phyloP scores from a whole-genome alignment of 2,113 vertebrate genomes.

The Calyptomena viridis region DNA sequence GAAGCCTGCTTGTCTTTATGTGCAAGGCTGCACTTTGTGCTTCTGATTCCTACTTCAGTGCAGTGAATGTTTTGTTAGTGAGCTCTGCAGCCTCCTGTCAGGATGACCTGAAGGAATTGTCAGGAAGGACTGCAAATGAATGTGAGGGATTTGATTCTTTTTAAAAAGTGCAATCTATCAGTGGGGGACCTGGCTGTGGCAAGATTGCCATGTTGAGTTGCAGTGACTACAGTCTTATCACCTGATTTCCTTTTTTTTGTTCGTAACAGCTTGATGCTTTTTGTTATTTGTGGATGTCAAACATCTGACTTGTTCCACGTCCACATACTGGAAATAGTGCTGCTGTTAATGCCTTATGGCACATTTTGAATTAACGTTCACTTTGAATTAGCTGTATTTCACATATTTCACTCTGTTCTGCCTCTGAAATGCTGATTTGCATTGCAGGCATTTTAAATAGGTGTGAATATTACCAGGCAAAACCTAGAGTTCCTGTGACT shows the following conservation, averaged over 20 bases:
- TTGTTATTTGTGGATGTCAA: background rate
- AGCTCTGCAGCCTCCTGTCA: background rate
- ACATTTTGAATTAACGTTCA: background rate
- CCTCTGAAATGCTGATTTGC: background rate
- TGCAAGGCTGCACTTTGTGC: background rate
- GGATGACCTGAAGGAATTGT: background rate
- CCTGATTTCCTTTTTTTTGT: background rate
- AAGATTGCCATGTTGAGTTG: background rate
- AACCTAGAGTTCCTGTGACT: background rate
- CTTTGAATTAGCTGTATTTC: background rate
- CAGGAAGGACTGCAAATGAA: background rate
- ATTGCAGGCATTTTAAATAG: background rate
- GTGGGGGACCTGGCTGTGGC: background rate
- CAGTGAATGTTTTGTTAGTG: background rate
- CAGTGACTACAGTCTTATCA: background rate
- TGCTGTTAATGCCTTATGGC: background rate
- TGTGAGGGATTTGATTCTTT: background rate
- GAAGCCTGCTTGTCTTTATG: background rate
- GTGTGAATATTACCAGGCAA: background rate
- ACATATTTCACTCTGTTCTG: background rate
- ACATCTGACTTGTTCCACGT: background rate
- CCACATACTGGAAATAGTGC: background rate
- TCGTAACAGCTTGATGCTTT: background rate
- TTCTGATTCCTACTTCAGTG: background rate
- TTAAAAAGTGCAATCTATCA: background rate